Evolutionary conservation across 2,113 vertebrate species (phyloP).

Genomic region (Strix uralensis): DNA sequence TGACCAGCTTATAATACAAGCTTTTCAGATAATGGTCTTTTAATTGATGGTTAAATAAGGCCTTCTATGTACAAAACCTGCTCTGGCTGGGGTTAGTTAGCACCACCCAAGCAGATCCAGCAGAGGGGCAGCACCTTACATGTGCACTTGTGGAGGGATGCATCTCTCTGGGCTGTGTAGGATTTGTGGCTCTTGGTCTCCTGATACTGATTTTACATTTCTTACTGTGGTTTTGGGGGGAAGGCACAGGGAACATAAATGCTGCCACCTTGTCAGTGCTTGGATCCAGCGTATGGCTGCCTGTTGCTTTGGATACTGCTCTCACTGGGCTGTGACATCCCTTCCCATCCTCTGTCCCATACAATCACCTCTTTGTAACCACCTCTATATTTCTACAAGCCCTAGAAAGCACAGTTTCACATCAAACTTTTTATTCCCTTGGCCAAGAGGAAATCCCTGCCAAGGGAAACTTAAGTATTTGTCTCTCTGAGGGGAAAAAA

Average conservation of each 20-base stretch:
- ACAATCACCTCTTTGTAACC: not conserved
- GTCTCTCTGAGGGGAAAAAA: not conserved
- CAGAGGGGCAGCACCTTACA: not conserved
- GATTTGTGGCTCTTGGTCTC: not conserved
- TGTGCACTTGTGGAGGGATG: not conserved
- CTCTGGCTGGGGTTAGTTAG: not conserved
- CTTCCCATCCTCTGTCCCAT: not conserved
- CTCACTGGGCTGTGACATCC: not conserved
- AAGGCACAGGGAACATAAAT: not conserved
- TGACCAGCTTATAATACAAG: not conserved
- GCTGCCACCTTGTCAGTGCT: not conserved
- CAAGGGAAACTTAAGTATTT: not conserved
- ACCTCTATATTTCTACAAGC: not conserved
- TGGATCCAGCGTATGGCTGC: rapidly evolving
- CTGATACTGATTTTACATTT: not conserved
- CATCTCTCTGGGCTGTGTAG: not conserved
- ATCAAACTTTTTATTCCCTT: not conserved
- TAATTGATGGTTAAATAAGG: not conserved
- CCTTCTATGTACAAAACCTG: not conserved
- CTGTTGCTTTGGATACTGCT: not conserved
- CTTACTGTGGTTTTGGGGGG: not conserved
- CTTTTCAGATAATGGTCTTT: not conserved
- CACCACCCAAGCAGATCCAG: not conserved
- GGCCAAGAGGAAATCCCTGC: not conserved
- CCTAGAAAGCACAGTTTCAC: not conserved